phyloP scores from a whole-genome alignment of 1,140 invertebrate genomes.

The Coptotermes formosanus region DNA sequence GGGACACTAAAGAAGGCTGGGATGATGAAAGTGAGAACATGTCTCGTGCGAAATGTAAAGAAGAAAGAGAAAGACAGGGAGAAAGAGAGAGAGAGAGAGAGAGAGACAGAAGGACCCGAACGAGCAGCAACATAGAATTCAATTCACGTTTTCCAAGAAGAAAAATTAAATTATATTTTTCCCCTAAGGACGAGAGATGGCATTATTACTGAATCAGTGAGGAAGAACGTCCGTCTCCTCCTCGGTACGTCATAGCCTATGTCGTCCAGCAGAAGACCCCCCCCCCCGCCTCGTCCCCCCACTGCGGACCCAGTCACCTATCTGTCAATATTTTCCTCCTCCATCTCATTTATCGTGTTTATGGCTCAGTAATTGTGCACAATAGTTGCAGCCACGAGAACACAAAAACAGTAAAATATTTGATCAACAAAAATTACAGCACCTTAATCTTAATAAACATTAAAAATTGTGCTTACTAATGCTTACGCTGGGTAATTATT shows the following conservation, averaged over 20 bases:
- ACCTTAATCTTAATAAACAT: too few species aligned
- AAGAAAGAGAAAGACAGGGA: background rate
- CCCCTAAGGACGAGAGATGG: constrained; percentile 1
- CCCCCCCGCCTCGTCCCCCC: too few species aligned
- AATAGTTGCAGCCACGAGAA: too few species aligned
- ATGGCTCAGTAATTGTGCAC: too few species aligned
- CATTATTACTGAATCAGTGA: background rate
- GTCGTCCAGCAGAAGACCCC: background rate
- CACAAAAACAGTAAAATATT: too few species aligned
- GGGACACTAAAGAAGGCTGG: background rate
- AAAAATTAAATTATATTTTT: constrained; percentile 28
- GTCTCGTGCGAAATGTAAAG: constrained; percentile 14
- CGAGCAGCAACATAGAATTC: constrained; percentile 30
- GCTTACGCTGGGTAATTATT: too few species aligned
- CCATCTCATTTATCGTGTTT: too few species aligned
- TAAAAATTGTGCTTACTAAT: too few species aligned
- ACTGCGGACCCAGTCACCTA: too few species aligned
- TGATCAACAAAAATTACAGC: too few species aligned
- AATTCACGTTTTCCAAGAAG: constrained; percentile 30
- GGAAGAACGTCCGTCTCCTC: background rate
- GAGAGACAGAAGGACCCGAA: constrained; percentile 24
- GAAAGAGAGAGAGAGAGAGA: background rate
- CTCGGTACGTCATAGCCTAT: background rate
- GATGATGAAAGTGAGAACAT: constrained; percentile 16
- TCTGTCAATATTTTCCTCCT: too few species aligned